Conservation (phyloP, 2,797 vertebrate genomes). For the Agapornis canus region DNA sequence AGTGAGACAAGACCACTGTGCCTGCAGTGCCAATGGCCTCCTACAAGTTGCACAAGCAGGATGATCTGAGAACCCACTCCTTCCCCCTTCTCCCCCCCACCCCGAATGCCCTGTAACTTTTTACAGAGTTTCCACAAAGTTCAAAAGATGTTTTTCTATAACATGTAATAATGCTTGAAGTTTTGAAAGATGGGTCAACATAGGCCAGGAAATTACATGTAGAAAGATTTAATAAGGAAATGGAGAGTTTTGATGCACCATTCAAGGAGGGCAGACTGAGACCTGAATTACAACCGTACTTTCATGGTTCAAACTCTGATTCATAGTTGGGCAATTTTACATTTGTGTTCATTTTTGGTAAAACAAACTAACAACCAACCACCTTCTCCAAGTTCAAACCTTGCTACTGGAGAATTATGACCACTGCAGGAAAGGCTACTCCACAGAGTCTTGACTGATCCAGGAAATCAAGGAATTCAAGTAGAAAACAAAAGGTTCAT, state of each 20-base stretch:
- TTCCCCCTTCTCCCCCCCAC: too few species aligned
- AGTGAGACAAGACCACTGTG: background rate
- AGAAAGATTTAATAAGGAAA: background rate
- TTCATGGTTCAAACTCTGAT: background rate
- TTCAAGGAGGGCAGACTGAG: background rate
- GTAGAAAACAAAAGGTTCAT: background rate
- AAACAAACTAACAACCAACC: background rate
- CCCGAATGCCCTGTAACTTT: background rate
- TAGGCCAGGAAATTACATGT: background rate
- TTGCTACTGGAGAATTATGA: background rate
- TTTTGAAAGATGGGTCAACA: background rate
- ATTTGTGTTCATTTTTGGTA: background rate
- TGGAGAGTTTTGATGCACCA: background rate
- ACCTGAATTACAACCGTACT: background rate
- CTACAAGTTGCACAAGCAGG: background rate
- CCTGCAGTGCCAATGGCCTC: background rate
- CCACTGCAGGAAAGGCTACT: background rate
- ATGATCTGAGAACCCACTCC: background rate
- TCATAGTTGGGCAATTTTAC: background rate
- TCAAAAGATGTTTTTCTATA: background rate
- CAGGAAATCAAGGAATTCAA: background rate
- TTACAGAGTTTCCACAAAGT: background rate
- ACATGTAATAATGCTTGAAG: background rate
- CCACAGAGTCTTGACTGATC: background rate
- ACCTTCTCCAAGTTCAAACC: background rate